Evolutionary conservation across 2,797 vertebrate genomes (phyloP), one percentile per base, ranked within the genome.

Genomic region (Clarias laeviceps): DNA sequence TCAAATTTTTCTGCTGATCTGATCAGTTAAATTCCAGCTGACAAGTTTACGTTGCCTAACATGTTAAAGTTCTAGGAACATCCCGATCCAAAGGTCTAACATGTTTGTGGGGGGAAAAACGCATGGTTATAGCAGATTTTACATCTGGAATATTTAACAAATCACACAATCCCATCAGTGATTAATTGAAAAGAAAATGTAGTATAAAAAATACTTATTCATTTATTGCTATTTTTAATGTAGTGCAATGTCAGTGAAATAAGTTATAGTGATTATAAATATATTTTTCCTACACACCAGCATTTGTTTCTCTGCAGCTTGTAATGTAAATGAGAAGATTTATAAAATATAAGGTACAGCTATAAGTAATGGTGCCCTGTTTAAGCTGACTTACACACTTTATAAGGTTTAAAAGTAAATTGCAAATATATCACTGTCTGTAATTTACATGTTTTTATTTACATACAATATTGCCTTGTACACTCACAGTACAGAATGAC

Each of bases 401-500:
- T 27, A 81, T 80, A 54, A 24, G 32, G 34, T 77, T 81, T 69
- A 27, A 56, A 74, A 84, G 9, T 79, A 79, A 45, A 50, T 80
- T 54, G 34, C 74, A 84, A 84, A 40, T 77, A 62, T 62, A 24
- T 61, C 54, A 45, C 56, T 68, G 65, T 45, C 56, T 84, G 65
- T 45, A 57, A 29, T 74, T 74, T 64, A 57, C 40, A 72, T 81
- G 12, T 54, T 54, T 50, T 14, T 54, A 24, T 74, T 74, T 64
- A 57, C 57, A 72, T 81, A 85, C 69, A n/a, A 29, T 27, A 79
- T 69, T 69, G 74, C 80, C 76, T 72, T 54, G 3, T 54, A 74
- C 54, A 32, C 61, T 65, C n/a, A 27, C 57, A 18, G 32, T 65
- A 68, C 32, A 76, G 72, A 50, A 84, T 87, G 87, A 89, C 78